Conservation (phyloP, 2,797 vertebrate species). For the Sciurus carolinensis region DNA sequence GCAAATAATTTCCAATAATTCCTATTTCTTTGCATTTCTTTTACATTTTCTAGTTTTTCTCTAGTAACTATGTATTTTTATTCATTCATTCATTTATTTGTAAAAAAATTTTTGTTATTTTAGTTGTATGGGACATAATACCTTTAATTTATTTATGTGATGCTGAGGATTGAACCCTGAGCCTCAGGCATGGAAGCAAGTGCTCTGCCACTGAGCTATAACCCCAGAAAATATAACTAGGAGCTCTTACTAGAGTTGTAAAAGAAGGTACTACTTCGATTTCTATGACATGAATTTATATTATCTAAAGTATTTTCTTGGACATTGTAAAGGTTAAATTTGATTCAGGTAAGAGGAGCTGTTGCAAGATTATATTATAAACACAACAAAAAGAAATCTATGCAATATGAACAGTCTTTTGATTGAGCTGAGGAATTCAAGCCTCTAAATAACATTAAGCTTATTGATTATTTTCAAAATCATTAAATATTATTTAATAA, state of each 20-base stretch:
- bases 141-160: too few species aligned
- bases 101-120: too few species aligned
- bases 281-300: background rate
- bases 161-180: too few species aligned
- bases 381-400: background rate
- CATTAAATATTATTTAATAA: slow-evolving; percentile 21
- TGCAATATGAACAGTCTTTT: background rate
- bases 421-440: background rate
- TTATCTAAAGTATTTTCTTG: background rate
- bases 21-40: slow-evolving; percentile 6
- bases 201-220: too few species aligned
- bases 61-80: background rate
- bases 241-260: background rate
- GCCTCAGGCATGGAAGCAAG: too few species aligned
- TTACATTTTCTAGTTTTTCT: background rate
- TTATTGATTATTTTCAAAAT: background rate
- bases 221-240: background rate
- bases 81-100: too few species aligned
- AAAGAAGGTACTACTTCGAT: background rate
- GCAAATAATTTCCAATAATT: background rate
- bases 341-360: background rate
- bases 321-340: slow-evolving; percentile 25
- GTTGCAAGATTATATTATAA: background rate
- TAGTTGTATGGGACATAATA: too few species aligned
- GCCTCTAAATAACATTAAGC: background rate